Percentiles rank a stretch among this genome's conserved stretches.
Evolutionary conservation across 2,113 vertebrate species (phyloP).

Genomic region (Stercorarius parasiticus): DNA sequence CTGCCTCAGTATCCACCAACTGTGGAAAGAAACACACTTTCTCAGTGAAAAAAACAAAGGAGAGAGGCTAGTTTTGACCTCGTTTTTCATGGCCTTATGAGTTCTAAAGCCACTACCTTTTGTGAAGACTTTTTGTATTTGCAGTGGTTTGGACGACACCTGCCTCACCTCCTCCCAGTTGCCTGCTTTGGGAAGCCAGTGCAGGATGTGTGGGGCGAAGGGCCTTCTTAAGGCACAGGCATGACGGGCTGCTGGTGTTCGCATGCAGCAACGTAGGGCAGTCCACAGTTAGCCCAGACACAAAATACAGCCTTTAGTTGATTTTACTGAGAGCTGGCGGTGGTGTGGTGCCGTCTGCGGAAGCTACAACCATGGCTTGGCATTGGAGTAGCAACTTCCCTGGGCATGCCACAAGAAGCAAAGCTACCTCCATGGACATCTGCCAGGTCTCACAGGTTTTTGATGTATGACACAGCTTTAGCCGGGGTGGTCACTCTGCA

Average conservation of each 20-base stretch:
- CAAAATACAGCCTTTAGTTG: neutral
- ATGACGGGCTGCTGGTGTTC: neutral
- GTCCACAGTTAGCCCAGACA: neutral
- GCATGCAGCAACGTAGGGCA: neutral
- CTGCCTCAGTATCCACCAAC: neutral
- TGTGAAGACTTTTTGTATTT: neutral
- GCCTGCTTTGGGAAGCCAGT: neutral
- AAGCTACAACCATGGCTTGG: neutral
- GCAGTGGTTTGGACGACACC: neutral
- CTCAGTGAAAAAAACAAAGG: neutral
- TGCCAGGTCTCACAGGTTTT: neutral
- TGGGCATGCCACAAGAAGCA: neutral
- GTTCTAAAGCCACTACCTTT: neutral
- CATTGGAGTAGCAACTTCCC: neutral
- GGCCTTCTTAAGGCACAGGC: neutral
- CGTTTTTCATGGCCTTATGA: neutral
- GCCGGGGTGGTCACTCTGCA: neutral
- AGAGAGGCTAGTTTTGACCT: neutral
- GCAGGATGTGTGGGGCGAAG: neutral
- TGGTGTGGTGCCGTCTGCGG: rapidly evolving
- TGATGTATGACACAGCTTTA: neutral
- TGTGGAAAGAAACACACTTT: neutral
- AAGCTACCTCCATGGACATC: neutral
- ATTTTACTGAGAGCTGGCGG: neutral
- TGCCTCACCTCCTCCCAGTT: neutral